A percentile compares a stretch with the other conserved stretches of the same genome.
Evolutionary conservation across 2,888 invertebrate genomes (phyloP).

Genomic region (Oligia fasciuncula): DNA sequence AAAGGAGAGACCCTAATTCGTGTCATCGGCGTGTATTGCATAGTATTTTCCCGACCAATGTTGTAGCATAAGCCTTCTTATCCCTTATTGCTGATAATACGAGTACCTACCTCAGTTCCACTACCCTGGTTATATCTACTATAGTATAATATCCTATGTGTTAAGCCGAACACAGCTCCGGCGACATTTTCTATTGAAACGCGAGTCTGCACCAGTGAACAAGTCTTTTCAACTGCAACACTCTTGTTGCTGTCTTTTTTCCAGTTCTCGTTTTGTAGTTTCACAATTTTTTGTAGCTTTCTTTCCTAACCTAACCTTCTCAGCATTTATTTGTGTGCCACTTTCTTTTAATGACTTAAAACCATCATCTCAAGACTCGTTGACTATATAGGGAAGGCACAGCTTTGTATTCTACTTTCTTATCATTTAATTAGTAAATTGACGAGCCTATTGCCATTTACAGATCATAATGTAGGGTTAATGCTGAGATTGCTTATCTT

Average conservation of each 20-base stretch:
- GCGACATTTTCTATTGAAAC: constrained; percentile 26
- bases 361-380: too few species aligned
- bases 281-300: constrained; percentile 10
- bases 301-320: not conserved
- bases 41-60: not conserved
- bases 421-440: not conserved
- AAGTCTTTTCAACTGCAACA: constrained; percentile 32
- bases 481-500: not conserved
- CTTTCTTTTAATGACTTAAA: not conserved
- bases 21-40: not conserved
- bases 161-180: constrained; percentile 9
- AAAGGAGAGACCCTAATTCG: not conserved
- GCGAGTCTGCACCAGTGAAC: constrained; percentile 27
- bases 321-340: not conserved
- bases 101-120: not conserved
- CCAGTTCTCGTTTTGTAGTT: constrained; percentile 1
- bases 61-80: not conserved
- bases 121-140: constrained; percentile 5
- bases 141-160: constrained; percentile 14
- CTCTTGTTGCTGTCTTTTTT: constrained; percentile 19
- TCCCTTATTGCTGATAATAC: not conserved
- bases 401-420: not conserved
- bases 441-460: not conserved
- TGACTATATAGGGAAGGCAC: not conserved
- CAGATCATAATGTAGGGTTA: not conserved